Conservation (phyloP, 2,888 invertebrate species). For the Sarcophaga variegata region DNA sequence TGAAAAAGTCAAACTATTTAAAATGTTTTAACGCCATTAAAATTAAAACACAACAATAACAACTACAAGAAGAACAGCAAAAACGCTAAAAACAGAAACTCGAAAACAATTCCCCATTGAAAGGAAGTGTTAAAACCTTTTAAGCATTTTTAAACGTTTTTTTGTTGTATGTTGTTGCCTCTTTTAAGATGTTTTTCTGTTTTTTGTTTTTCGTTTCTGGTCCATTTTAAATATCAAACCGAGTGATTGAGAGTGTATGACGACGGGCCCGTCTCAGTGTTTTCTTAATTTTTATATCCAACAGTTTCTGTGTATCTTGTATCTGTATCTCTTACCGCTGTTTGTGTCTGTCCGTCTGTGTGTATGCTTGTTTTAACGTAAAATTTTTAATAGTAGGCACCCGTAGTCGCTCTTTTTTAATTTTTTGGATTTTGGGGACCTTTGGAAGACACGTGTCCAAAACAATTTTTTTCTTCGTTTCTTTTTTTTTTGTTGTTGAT, state of each 20-base stretch:
- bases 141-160: slow-evolving; percentile 71
- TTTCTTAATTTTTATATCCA: slow-evolving; percentile 40
- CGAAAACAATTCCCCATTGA: no score
- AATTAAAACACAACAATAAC: slow-evolving; percentile 41
- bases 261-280: not conserved
- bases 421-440: slow-evolving; percentile 21
- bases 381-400: slow-evolving; percentile 40
- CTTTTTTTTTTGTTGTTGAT: slow-evolving; percentile 25
- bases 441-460: slow-evolving; percentile 63
- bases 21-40: slow-evolving; percentile 77
- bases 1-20: slow-evolving; percentile 54
- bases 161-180: not conserved
- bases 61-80: slow-evolving; percentile 8
- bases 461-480: slow-evolving; percentile 28
- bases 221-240: slow-evolving; percentile 43
- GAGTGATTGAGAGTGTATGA: not conserved
- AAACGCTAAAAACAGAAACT: not conserved
- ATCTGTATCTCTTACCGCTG: not conserved
- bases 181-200: not conserved
- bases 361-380: slow-evolving; percentile 43
- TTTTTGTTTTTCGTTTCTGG: slow-evolving; percentile 24
- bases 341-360: not conserved
- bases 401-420: slow-evolving; percentile 17
- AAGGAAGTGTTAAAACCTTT: slow-evolving; percentile 78
- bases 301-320: not conserved